A percentile compares a stretch with the other conserved stretches of the same genome.
Conservation (phyloP, 2,888 invertebrate species). For the Chymomyza procnemis region DNA sequence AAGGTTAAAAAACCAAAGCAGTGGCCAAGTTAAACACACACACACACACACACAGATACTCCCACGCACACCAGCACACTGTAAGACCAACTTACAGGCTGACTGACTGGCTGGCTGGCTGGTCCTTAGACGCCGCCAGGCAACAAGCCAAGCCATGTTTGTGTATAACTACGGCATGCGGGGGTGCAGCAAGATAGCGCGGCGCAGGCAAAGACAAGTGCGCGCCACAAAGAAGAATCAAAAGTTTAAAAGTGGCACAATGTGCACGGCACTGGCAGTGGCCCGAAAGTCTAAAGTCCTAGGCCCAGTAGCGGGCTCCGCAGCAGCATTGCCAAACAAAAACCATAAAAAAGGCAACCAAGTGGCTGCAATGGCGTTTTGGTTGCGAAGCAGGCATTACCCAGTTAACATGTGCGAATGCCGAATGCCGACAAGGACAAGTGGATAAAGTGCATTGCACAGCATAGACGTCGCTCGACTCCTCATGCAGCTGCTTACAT, state of each 20-base stretch:
- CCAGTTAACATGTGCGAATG: not conserved
- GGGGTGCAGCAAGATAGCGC: not conserved
- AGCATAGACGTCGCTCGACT: not conserved
- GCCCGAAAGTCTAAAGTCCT: not conserved
- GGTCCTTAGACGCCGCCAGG: not conserved
- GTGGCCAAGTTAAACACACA: slow-evolving; percentile 21
- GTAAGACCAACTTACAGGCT: slow-evolving; percentile 10
- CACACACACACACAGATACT: not conserved
- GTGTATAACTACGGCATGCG: not conserved
- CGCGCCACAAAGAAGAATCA: slow-evolving; percentile 54
- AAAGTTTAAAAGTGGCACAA: slow-evolving; percentile 47
- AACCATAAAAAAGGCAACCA: slow-evolving; percentile 8
- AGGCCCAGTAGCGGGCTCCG: slow-evolving; percentile 10
- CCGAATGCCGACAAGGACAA: slow-evolving; percentile 1
- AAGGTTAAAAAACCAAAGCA: slow-evolving; percentile 48
- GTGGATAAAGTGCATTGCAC: not conserved
- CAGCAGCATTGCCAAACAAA: not conserved
- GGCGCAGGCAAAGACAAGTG: slow-evolving; percentile 56
- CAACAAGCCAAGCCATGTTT: slow-evolving; percentile 16
- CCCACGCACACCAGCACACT: not conserved
- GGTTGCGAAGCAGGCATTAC: not conserved
- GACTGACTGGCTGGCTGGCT: not conserved
- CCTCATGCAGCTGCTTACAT: slow-evolving; percentile 30
- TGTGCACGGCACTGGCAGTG: slow-evolving; percentile 5
- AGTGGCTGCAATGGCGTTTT: not conserved